Evolutionary conservation across 2,113 vertebrate genomes (phyloP), one percentile per base, ranked within the genome.

Genomic region (Dasypus novemcinctus): DNA sequence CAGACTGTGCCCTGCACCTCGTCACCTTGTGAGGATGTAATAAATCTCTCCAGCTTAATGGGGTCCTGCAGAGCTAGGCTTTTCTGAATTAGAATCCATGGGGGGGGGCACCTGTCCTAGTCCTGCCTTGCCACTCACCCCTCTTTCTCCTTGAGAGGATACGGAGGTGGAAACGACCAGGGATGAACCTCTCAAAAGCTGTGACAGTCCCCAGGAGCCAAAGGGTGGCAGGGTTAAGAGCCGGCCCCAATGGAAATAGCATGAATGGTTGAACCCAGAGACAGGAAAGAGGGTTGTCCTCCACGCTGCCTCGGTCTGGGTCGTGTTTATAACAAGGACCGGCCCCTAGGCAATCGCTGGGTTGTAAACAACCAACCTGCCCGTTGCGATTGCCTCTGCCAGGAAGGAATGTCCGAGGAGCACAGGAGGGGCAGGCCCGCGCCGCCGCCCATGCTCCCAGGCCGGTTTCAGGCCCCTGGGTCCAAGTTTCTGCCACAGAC

Each of bases 401-500:
- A 95, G 57, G 91, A 74, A 69, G 52, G 89, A 95, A 63, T 31
- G 8, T 52, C 52, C 87, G 41, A 76, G 31, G n/a, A 79, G 83
- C 81, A 83, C 79, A 57, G 0, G 0, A 85, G 95, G 81, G 41
- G 66, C 92, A 79, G 46, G 83, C 41, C 52, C 15, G 1, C 59
- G 46, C 76, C 12, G 41, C 81, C n/a, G n/a, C n/a, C n/a, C n/a
- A 13, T 14, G 81, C 63, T 91, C 49, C 85, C 84, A 59, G 0
- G 59, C 52, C 92, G 84, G 94, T 96, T 97, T 97, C 96, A 93
- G 91, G 94, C 91, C 94, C 68, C 41, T 0, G 88, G 95, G 96
- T 96, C 95, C 97, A 96, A 93, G 93, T 97, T 98, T 96, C 96
- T 96, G 91, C 97, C 91, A 36, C 94, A 85, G 89, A 95, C 20